phyloP scores from a whole-genome alignment of 2,888 invertebrate species.

The Eilema caniola region DNA sequence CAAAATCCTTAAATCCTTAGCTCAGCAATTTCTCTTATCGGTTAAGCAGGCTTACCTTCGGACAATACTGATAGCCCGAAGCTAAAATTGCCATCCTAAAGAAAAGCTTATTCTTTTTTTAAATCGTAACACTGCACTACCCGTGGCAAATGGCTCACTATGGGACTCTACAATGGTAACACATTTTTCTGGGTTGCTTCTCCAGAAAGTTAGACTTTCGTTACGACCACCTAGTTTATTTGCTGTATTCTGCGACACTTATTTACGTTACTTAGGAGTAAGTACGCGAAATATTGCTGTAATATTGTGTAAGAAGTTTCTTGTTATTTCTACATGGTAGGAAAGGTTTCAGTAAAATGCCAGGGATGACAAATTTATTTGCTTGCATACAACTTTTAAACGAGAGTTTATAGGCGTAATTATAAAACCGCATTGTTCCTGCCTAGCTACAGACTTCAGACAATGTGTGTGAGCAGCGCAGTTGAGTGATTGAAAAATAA shows the following conservation, averaged over 20 bases:
- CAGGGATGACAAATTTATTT: neutral
- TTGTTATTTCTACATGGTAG: neutral
- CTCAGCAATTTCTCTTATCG: constrained; percentile 14
- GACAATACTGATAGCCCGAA: constrained; percentile 24
- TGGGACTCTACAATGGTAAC: constrained; percentile 35
- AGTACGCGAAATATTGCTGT: constrained; percentile 11
- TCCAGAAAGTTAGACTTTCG: constrained; percentile 28
- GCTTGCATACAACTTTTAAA: neutral
- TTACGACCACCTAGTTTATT: constrained; percentile 9
- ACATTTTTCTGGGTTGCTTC: constrained; percentile 30
- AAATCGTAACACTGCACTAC: constrained; percentile 41
- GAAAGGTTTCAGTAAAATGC: neutral
- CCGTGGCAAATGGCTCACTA: constrained; percentile 33
- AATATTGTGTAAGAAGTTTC: constrained; percentile 6
- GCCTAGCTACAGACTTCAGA: too few species aligned
- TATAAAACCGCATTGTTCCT: too few species aligned
- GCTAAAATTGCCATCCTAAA: constrained; percentile 41
- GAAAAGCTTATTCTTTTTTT: constrained; percentile 21
- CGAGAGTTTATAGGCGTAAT: neutral
- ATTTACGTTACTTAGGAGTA: constrained; percentile 6
- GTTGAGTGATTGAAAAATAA: too few species aligned
- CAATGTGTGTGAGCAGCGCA: too few species aligned
- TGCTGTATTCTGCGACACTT: constrained; percentile 3
- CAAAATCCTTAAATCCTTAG: constrained; percentile 5
- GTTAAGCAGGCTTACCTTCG: constrained; percentile 12